These are phyloP conservation scores for Rhinella marina DNA, from an alignment of 2,797 vertebrate species.

Conservation along the genomic window DNA sequence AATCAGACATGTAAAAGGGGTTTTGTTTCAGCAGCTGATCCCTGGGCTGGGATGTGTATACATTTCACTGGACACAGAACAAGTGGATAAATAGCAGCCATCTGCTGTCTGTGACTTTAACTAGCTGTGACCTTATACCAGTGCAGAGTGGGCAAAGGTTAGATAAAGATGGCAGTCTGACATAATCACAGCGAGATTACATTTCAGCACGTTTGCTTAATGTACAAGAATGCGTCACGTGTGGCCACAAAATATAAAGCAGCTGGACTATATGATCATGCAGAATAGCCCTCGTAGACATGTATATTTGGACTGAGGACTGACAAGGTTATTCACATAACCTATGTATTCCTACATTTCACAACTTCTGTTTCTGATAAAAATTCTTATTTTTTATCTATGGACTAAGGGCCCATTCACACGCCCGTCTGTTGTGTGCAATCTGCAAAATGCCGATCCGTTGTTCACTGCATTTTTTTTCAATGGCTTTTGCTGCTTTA, in stretches of 20 bases:
- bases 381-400: too few species aligned
- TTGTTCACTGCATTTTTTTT: too few species aligned
- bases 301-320: neutral
- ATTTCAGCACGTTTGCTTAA: neutral
- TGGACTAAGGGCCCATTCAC: too few species aligned
- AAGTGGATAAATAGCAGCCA: conserved; percentile 39
- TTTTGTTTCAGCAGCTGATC: conserved; percentile 48
- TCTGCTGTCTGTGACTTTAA: conserved; percentile 42
- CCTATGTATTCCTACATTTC: neutral
- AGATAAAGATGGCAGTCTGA: conserved; percentile 17
- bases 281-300: neutral
- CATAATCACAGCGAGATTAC: neutral
- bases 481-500: too few species aligned
- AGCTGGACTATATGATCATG: neutral
- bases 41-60: conserved; percentile 11
- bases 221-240: conserved; percentile 14
- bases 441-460: too few species aligned
- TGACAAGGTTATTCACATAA: too few species aligned
- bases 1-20: conserved; percentile 48
- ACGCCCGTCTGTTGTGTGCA: too few species aligned
- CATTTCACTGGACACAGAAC: conserved; percentile 38
- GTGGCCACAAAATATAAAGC: neutral
- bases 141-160: neutral
- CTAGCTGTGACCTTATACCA: conserved; percentile 26
- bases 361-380: neutral